Evolutionary conservation across 1,140 invertebrate genomes (phyloP).

Genomic region (Drosophila watanabei): DNA sequence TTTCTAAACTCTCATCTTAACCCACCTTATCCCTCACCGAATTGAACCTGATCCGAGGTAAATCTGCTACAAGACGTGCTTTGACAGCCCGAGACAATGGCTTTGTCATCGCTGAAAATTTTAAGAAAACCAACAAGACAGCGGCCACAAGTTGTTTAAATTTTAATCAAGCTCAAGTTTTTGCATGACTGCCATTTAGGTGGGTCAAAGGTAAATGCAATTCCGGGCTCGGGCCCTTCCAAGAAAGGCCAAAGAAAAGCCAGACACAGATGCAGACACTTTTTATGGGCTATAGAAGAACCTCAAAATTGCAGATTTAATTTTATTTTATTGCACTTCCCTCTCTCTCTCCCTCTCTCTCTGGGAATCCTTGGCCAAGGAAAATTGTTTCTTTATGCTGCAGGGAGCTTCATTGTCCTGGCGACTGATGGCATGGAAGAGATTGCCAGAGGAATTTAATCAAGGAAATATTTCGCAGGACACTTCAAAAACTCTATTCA

Average conservation of each 20-base stretch:
- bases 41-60: constrained; percentile 63
- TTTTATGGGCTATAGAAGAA: constrained; percentile 73
- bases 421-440: constrained; percentile 43
- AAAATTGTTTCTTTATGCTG: constrained; percentile 77
- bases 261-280: constrained; percentile 70
- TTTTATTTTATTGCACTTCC: constrained; percentile 80
- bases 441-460: constrained; percentile 37
- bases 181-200: constrained; percentile 73
- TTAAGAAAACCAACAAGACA: neutral
- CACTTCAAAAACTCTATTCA: constrained; percentile 14
- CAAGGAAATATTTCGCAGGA: constrained; percentile 40
- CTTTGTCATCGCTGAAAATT: constrained; percentile 17
- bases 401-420: constrained; percentile 21
- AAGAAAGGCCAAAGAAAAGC: constrained; percentile 33
- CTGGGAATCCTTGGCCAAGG: constrained; percentile 27
- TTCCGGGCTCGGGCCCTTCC: constrained; percentile 7
- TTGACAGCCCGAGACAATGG: constrained; percentile 53
- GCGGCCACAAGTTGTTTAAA: constrained; percentile 56
- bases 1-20: neutral
- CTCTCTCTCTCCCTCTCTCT: constrained; percentile 3
- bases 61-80: constrained; percentile 62
- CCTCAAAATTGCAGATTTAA: constrained; percentile 84
- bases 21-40: neutral
- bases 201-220: constrained; percentile 70
- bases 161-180: constrained; percentile 76